These are phyloP conservation scores for Anolis carolinensis DNA, from an alignment of 2,113 vertebrate species.

Conservation along the genomic window DNA sequence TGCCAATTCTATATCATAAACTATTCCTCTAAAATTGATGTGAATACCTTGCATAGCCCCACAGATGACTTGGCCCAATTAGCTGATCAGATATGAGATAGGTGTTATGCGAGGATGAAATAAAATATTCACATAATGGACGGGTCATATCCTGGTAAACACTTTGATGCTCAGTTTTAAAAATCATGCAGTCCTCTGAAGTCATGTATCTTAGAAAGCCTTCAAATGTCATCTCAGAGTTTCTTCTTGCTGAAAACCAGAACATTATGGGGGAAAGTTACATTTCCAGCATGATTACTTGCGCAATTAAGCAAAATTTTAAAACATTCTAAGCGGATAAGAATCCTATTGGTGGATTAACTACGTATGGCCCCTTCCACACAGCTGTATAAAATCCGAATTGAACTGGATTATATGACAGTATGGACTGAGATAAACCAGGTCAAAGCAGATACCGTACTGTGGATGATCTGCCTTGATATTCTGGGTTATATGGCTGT, in stretches of 20 bases:
- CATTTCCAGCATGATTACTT: background rate
- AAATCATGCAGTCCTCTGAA: slow-evolving; percentile 80
- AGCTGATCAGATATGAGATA: slow-evolving; percentile 85
- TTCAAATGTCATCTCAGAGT: slow-evolving; percentile 79
- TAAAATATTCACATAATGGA: slow-evolving; percentile 85
- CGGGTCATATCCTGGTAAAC: slow-evolving; percentile 86
- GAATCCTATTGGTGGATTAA: no score
- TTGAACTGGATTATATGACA: no score
- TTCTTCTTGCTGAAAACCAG: slow-evolving; percentile 73
- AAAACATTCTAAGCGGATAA: background rate
- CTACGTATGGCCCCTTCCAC: no score
- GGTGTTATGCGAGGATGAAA: slow-evolving; percentile 90
- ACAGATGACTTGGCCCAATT: slow-evolving; percentile 75
- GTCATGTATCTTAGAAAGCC: slow-evolving; percentile 85
- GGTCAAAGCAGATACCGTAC: no score
- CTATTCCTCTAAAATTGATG: background rate
- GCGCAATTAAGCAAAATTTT: background rate
- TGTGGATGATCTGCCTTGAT: no score
- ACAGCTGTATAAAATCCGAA: no score
- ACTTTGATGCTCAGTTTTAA: slow-evolving; percentile 66
- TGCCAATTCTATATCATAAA: background rate
- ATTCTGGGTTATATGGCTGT: no score
- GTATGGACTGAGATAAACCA: no score
- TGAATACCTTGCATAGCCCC: slow-evolving; percentile 79
- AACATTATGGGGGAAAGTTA: slow-evolving; percentile 41